phyloP scores from a whole-genome alignment of 2,888 invertebrate genomes.

The Lissocephala sabroskyi region DNA sequence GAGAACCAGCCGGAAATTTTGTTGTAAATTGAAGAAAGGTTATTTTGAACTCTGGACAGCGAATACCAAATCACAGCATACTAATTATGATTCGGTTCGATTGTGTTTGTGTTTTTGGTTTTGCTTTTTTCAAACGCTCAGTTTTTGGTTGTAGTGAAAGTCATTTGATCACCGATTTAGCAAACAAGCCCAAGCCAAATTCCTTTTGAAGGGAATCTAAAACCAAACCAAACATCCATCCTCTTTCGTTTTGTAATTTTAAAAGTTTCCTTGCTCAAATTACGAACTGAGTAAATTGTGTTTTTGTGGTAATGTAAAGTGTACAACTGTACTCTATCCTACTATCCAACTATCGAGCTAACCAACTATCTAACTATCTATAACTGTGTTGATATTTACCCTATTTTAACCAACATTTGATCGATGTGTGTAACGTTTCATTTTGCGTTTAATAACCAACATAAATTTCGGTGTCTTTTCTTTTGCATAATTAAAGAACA shows the following conservation, averaged over 20 bases:
- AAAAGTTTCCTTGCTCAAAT: too few species aligned
- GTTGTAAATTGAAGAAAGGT: constrained; percentile 37
- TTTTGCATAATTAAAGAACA: constrained; percentile 41
- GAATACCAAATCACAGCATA: constrained; percentile 1
- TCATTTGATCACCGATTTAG: too few species aligned
- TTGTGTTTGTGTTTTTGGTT: constrained; percentile 2
- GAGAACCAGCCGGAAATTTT: constrained; percentile 5
- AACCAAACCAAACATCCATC: too few species aligned
- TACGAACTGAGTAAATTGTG: constrained; percentile 27
- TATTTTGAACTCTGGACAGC: constrained; percentile 36
- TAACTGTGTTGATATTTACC: constrained; percentile 17
- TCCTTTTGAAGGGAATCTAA: too few species aligned
- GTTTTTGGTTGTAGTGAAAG: too few species aligned
- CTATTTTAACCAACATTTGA: constrained; percentile 24
- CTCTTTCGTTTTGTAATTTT: too few species aligned
- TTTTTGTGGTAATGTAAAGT: constrained; percentile 41
- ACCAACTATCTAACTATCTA: constrained; percentile 20
- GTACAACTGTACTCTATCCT: constrained; percentile 23
- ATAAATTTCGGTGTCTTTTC: constrained; percentile 34
- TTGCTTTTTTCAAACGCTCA: too few species aligned
- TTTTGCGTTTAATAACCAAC: too few species aligned
- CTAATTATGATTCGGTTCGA: not conserved
- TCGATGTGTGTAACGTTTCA: constrained; percentile 48
- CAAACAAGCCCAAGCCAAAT: too few species aligned
- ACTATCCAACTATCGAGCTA: constrained; percentile 11